Evolutionary conservation across 2,888 invertebrate species (phyloP).

Genomic region (Himalopsyche anomala): DNA sequence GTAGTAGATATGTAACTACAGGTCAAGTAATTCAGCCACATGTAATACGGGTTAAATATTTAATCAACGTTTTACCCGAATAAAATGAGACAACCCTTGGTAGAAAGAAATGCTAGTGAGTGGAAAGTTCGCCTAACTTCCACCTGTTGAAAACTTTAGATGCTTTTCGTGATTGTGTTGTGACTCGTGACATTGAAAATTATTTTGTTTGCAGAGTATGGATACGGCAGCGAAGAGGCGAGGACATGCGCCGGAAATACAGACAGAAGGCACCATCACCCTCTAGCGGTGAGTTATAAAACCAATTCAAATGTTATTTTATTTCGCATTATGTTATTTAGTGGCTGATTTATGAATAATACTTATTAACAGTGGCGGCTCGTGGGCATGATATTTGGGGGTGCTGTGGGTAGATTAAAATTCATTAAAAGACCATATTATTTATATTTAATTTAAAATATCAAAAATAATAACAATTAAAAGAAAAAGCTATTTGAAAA

Average conservation of each 20-base stretch:
- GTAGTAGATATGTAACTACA: neutral
- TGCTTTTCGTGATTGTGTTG: constrained; percentile 29
- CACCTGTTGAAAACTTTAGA: constrained; percentile 19
- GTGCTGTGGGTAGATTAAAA: too few species aligned
- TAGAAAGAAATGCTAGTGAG: neutral
- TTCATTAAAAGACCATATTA: too few species aligned
- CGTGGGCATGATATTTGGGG: too few species aligned
- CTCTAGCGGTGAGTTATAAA: constrained; percentile 25
- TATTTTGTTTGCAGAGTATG: constrained; percentile 26
- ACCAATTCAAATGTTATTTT: neutral
- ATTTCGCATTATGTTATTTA: too few species aligned
- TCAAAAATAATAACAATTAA: too few species aligned
- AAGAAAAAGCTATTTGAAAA: too few species aligned
- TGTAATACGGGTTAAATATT: neutral
- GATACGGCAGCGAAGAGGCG: constrained; percentile 1
- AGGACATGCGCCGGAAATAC: constrained; percentile 34
- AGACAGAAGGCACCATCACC: constrained; percentile 22
- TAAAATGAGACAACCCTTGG: constrained; percentile 14
- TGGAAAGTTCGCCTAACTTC: constrained; percentile 15
- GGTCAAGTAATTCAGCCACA: neutral
- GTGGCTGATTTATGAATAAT: too few species aligned
- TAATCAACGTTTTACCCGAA: constrained; percentile 19
- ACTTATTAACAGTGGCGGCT: too few species aligned
- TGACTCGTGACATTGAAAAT: constrained; percentile 26
- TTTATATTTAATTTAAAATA: too few species aligned